phyloP scores from a whole-genome alignment of 2,113 vertebrate species.

The Varanus komodoensis region DNA sequence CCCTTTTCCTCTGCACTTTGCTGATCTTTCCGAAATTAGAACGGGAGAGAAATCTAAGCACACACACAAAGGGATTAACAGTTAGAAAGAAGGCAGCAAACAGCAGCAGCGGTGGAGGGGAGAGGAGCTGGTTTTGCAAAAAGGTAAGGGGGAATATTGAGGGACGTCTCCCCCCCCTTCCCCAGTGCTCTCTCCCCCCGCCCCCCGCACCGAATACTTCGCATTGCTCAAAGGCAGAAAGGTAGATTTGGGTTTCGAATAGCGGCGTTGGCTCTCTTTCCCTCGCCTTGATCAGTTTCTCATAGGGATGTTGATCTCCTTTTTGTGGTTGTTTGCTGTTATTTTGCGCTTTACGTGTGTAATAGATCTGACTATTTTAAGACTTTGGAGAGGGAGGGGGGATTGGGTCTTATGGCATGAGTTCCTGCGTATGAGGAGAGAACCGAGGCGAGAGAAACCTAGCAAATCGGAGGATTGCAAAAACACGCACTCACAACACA shows the following conservation, averaged over 20 bases:
- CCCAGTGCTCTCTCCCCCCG: neutral
- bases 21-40: neutral
- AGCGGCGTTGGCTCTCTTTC: neutral
- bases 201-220: neutral
- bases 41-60: neutral
- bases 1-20: neutral
- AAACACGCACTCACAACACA: neutral
- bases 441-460: fast-evolving
- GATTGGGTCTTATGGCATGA: no score
- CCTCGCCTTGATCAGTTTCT: neutral
- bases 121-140: neutral
- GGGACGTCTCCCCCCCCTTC: neutral
- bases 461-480: neutral
- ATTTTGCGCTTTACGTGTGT: neutral
- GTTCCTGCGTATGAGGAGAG: neutral
- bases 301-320: neutral
- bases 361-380: no score
- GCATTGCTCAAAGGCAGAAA: neutral
- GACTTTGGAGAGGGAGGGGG: neutral
- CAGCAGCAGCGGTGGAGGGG: neutral
- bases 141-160: neutral
- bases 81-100: neutral
- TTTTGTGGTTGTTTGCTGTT: neutral
- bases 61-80: neutral
- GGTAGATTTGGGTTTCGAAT: neutral